Conservation (phyloP, 1,140 invertebrate genomes). For the Ostrea edulis region DNA sequence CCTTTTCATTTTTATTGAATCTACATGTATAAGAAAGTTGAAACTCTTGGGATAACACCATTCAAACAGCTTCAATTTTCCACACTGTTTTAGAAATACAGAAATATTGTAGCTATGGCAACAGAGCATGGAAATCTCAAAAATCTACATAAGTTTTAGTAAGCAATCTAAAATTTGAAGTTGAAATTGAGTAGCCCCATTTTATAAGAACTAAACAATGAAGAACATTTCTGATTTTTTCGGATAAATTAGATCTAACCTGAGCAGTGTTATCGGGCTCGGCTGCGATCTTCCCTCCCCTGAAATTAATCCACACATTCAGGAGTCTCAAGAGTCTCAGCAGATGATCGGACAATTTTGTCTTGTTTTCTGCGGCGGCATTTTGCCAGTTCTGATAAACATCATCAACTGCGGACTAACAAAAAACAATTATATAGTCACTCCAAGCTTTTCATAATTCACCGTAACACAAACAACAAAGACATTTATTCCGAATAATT, state of each 20-base stretch:
- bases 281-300: conserved; percentile 61
- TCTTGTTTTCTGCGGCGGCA: conserved; percentile 42
- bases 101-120: no score
- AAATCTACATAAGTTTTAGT: neutral
- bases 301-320: conserved; percentile 61
- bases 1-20: neutral
- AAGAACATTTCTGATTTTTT: neutral
- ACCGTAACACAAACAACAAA: conserved; percentile 14
- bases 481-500: no score
- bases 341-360: conserved; percentile 51
- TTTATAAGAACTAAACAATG: neutral
- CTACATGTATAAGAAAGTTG: neutral
- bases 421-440: neutral
- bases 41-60: neutral
- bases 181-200: neutral
- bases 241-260: conserved; percentile 50
- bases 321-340: conserved; percentile 61
- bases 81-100: no score
- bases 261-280: conserved; percentile 65
- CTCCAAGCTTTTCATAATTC: neutral
- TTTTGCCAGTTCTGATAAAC: neutral
- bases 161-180: neutral
- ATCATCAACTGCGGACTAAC: neutral
- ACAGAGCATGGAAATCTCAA: neutral
- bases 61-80: no score